Base-by-base conservation (phyloP, 1,140 invertebrate species). In the Brachionus plicatilis region DNA sequence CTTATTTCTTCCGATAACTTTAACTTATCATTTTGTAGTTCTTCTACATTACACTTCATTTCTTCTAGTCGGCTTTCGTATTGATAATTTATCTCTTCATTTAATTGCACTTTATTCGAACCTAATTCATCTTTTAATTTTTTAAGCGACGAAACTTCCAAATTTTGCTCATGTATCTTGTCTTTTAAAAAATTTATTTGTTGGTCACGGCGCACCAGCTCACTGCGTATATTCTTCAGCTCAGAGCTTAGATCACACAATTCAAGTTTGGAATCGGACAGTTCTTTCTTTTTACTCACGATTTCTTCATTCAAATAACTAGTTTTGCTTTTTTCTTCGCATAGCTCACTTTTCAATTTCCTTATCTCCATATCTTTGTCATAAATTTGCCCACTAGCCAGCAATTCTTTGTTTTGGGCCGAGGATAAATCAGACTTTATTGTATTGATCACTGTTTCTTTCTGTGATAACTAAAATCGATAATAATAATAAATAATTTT, bases 1-100 rank as follows among this genome's bases (percentile, higher is more conserved):
- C 79, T 76, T 84, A 89, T 88, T 86, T 89, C 88, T 78, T 88
- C 88, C n/a, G 87, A 56, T 84, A 86, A 86, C 50, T 87, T 88
- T 53, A 87, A 86, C 41, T 87, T 85, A 43, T 89, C 87, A 33
- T 88, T 87, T 78, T 88, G 88, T 7, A 86, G 86, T 27, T 88
- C 88, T 14, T 86, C 84, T 8, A 89, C 85, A 65, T 88, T 88
- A 12, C 84, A 83, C 68, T 89, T 88, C 83, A 89, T 80, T n/a
- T 86, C 86, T 33, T 86, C 78, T 14, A 89, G 86, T 68, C 87
- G 85, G 72, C 87, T 86, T 83, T 89, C 88, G 86, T 87, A 89
- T 82, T 88, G 86, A 17, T 17, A 72, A 41, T 41, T 72, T 43
- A 72, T 72, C 37, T 72, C 68, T 12, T 72, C 68, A 43, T 43